phyloP scores from a whole-genome alignment of 2,797 vertebrate genomes.

The Gadopsis marmoratus region DNA sequence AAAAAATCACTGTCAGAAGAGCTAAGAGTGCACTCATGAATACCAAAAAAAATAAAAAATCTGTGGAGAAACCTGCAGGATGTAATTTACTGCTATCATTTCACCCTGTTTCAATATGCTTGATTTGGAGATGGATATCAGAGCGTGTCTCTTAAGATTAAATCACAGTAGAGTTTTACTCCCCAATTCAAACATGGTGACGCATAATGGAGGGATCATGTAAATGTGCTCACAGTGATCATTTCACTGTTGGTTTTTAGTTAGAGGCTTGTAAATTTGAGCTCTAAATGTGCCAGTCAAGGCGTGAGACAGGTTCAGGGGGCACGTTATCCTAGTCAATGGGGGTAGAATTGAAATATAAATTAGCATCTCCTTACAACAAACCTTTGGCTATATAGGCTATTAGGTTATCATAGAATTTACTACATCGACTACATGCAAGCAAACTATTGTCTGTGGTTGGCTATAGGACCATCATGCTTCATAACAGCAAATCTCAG shows the following conservation, averaged over 20 bases:
- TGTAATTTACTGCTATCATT: slow-evolving; percentile 68
- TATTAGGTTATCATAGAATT: neutral
- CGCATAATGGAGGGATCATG: slow-evolving; percentile 37
- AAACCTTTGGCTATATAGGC: neutral
- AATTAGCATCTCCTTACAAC: neutral
- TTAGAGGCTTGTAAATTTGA: slow-evolving; percentile 22
- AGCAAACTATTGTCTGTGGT: neutral
- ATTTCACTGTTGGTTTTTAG: slow-evolving; percentile 50
- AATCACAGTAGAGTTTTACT: slow-evolving; percentile 57
- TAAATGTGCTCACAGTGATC: slow-evolving; percentile 39
- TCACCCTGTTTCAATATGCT: slow-evolving; percentile 67
- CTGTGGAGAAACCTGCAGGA: slow-evolving; percentile 44
- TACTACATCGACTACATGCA: neutral
- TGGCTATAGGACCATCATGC: slow-evolving; percentile 1
- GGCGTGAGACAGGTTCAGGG: slow-evolving; percentile 9
- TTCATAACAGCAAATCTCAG: slow-evolving; percentile 24
- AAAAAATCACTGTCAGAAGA: slow-evolving; percentile 59
- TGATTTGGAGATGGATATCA: slow-evolving; percentile 74
- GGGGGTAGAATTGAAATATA: neutral
- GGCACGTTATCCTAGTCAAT: slow-evolving; percentile 1
- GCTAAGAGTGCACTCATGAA: slow-evolving; percentile 59
- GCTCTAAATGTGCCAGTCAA: slow-evolving; percentile 18
- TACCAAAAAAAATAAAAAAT: slow-evolving; percentile 25
- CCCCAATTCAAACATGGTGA: slow-evolving; percentile 48
- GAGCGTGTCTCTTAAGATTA: slow-evolving; percentile 60